Evolutionary conservation across 2,797 vertebrate genomes (phyloP).

Genomic region (Danio jaintianensis): DNA sequence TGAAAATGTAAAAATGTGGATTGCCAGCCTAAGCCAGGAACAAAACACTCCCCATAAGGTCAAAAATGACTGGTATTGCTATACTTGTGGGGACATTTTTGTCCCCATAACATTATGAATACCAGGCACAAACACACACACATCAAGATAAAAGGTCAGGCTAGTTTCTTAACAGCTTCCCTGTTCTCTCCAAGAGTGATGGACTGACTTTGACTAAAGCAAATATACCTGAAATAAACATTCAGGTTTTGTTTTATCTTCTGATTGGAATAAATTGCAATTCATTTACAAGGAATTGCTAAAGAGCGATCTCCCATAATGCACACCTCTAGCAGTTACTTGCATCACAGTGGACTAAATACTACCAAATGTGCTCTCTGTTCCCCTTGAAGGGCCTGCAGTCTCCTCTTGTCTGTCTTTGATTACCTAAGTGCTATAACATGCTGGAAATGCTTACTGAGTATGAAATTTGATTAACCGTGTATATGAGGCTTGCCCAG

Average conservation of each 20-base stretch:
- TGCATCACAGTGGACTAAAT: constrained; percentile 20
- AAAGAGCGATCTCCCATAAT: constrained; percentile 33
- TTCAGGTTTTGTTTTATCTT: constrained; percentile 14
- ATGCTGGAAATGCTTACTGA: no score
- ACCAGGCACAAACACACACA: not conserved
- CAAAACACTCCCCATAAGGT: no score
- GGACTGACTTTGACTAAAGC: constrained; percentile 36
- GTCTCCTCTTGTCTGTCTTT: constrained; percentile 34
- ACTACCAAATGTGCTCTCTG: constrained; percentile 22
- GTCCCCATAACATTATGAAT: no score
- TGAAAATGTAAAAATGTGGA: no score
- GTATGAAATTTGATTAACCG: no score
- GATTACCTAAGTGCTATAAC: constrained; percentile 3
- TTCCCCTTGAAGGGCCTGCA: constrained; percentile 28
- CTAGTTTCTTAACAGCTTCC: constrained; percentile 43
- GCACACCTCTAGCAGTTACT: constrained; percentile 24
- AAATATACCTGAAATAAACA: constrained; percentile 26
- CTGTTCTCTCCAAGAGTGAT: constrained; percentile 45
- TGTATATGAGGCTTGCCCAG: no score
- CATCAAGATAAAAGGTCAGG: constrained; percentile 57
- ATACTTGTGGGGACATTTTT: no score
- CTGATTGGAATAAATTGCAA: constrained; percentile 15
- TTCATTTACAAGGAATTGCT: constrained; percentile 34
- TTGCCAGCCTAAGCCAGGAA: no score
- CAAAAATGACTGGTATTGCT: no score